Evolutionary conservation across 1,140 invertebrate genomes (phyloP), one percentile per base, ranked within the genome.

Genomic region (Colletes gigas): DNA sequence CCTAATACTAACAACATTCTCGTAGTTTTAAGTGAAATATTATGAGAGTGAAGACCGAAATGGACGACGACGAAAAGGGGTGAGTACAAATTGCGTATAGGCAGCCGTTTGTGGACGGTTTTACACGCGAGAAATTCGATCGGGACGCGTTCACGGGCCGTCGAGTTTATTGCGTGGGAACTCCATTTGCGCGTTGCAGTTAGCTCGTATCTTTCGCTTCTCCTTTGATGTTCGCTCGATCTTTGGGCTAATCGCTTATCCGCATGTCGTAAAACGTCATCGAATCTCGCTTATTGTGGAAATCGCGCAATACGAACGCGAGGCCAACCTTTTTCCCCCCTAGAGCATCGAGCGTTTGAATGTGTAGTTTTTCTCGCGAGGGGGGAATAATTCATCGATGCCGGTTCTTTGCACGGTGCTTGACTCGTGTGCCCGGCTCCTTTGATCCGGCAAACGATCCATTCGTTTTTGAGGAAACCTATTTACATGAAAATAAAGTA

Each of bases 41-140:
- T 93, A 94, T 94, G 94, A 93, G 94, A 93, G 94, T 94, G 86
- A 94, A 94, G 91, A 93, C 90, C 91, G 94, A 94, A 87, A 94
- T 94, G 93, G 94, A 94, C 88, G 94, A 94, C 91, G 94, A 94
- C 88, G 94, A 94, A 92, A 94, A 94, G 92, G 93, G 93, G 93
- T 94, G 84, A 93, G 92, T 89, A 73, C 62, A 55, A 75, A 78
- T 76, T 78, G 0, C 8, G 10, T 17, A 52, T 65, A 60, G 50
- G 0, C 6, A 17, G 8, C 15, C 10, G 4, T 47, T 3, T 8
- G 1, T 41, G 12, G 6, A 4, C 10, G 60, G 41, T 83, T 72
- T 63, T 82, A n/a, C 54, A 72, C 65, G 75, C 41, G 60, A 65
- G 74, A 76, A 75, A 54, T 77, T 19, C 21, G 21, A 71, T 66